phyloP scores from a whole-genome alignment of 2,888 invertebrate genomes.

The Morpho achilles region DNA sequence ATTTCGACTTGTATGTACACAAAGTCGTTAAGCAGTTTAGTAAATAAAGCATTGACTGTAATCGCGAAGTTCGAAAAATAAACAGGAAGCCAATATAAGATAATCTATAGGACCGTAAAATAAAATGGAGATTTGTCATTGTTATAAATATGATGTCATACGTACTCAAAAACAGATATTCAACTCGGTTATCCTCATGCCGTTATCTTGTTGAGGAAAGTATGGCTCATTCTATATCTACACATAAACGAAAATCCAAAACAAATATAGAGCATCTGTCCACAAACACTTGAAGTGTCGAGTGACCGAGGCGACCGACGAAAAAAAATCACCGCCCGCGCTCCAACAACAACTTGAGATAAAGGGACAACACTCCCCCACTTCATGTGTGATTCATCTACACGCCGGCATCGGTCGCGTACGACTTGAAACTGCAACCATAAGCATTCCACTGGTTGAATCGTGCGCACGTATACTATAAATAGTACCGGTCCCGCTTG shows the following conservation, averaged over 20 bases:
- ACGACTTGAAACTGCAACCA: conserved; percentile 33
- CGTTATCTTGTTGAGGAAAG: no score
- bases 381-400: conserved; percentile 36
- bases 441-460: conserved; percentile 45
- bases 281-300: conserved; percentile 5
- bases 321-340: conserved; percentile 14
- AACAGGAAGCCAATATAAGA: no score
- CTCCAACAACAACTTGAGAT: conserved; percentile 26
- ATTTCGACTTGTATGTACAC: no score
- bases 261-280: conserved; percentile 1
- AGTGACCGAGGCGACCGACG: background rate
- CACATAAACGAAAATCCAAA: background rate
- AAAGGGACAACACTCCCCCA: conserved; percentile 31
- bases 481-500: conserved; percentile 25
- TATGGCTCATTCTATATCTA: background rate
- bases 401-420: conserved; percentile 25
- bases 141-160: no score
- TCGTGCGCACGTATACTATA: conserved; percentile 50
- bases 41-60: no score
- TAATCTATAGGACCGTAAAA: no score
- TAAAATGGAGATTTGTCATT: no score
- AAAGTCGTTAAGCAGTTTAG: no score
- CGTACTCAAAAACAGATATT: no score
- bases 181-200: no score
- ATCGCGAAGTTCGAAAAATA: no score